Evolutionary conservation across 2,113 vertebrate species (phyloP).

Genomic region (Serilophus lunatus): DNA sequence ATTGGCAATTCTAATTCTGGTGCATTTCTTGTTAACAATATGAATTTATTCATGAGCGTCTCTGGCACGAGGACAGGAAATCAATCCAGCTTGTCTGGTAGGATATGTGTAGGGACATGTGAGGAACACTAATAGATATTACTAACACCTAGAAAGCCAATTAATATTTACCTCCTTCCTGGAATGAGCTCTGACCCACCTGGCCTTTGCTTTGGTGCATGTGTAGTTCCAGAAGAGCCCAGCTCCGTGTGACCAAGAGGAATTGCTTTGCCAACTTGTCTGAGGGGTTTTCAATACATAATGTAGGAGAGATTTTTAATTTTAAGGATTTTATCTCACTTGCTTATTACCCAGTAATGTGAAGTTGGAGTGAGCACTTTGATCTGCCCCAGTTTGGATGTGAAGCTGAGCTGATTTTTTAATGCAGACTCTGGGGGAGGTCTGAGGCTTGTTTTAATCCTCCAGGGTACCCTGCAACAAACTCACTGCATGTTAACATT

Average conservation of each 20-base stretch:
- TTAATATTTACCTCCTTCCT: not conserved
- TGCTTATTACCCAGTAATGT: not conserved
- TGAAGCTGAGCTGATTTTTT: not conserved
- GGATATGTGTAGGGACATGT: not conserved
- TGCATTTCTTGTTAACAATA: not conserved
- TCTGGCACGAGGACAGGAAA: not conserved
- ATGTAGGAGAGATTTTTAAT: not conserved
- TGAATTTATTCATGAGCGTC: conserved; percentile 5
- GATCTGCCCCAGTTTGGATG: not conserved
- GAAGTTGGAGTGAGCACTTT: not conserved
- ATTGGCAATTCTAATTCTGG: not conserved
- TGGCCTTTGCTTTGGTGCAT: not conserved
- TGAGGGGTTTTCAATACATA: not conserved
- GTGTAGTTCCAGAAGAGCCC: not conserved
- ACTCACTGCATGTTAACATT: not conserved
- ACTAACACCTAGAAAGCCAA: not conserved
- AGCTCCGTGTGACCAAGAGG: not conserved
- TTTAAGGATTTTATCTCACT: not conserved
- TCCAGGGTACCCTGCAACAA: not conserved
- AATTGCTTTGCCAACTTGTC: not conserved
- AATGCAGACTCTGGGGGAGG: not conserved
- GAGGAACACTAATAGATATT: not conserved
- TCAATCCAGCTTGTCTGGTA: not conserved
- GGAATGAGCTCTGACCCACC: not conserved
- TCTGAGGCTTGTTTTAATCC: not conserved